phyloP scores from a whole-genome alignment of 2,113 vertebrate species.

The Petroica traversi region DNA sequence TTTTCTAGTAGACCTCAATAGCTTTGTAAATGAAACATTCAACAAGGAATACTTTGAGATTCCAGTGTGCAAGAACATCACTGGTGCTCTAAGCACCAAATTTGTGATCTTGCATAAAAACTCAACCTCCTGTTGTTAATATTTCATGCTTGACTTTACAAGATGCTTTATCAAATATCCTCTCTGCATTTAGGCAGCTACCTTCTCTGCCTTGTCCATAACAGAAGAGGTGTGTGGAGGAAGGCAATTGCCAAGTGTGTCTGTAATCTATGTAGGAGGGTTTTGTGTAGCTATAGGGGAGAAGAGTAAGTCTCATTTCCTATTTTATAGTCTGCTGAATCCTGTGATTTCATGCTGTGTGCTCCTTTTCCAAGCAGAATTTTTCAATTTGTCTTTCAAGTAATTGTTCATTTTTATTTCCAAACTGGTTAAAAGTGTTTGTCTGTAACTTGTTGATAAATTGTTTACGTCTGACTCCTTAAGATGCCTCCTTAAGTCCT shows the following conservation, averaged over 20 bases:
- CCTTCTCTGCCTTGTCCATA: constrained; percentile 24
- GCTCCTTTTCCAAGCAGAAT: constrained; percentile 40
- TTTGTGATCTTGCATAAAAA: constrained; percentile 62
- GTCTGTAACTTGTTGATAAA: constrained; percentile 17
- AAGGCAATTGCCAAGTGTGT: constrained; percentile 21
- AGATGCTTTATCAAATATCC: constrained; percentile 50
- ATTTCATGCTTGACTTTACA: constrained; percentile 55
- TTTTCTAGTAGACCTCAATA: background rate
- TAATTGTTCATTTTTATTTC: constrained; percentile 49
- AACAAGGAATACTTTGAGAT: constrained; percentile 2
- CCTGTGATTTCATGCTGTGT: constrained; percentile 44
- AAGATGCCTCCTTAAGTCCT: background rate
- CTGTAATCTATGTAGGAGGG: constrained; percentile 47
- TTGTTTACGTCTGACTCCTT: background rate
- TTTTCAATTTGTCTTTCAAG: constrained; percentile 57
- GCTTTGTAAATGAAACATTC: constrained; percentile 38
- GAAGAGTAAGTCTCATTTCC: constrained; percentile 49
- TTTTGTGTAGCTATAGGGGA: constrained; percentile 48
- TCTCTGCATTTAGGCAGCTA: background rate
- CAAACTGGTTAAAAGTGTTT: constrained; percentile 49
- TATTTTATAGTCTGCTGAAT: constrained; percentile 68
- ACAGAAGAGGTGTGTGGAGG: background rate
- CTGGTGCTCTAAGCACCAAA: background rate
- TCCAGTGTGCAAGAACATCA: background rate
- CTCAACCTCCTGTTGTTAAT: constrained; percentile 56